A percentile compares a stretch with the other conserved stretches of the same genome.
phyloP scores from a whole-genome alignment of 2,888 invertebrate species.

The Conistra vaccinii region DNA sequence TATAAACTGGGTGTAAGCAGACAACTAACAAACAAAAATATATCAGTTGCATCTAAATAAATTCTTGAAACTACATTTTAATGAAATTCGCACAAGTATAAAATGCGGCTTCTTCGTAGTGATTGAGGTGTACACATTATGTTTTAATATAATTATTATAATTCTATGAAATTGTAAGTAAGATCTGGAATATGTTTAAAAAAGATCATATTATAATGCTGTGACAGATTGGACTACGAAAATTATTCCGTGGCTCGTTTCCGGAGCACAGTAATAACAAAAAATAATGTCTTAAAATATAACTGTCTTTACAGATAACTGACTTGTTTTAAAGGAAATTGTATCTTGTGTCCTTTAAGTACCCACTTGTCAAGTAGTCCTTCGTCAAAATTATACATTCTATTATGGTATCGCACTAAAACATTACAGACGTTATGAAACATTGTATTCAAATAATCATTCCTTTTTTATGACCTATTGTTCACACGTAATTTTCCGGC shows the following conservation, averaged over 20 bases:
- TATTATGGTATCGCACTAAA: not conserved
- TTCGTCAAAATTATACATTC: constrained; percentile 34
- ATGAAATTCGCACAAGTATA: constrained; percentile 38
- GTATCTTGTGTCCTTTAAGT: not conserved
- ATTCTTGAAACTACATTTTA: constrained; percentile 16
- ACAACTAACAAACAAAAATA: not conserved
- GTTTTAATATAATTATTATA: constrained; percentile 18
- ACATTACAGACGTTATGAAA: constrained; percentile 7
- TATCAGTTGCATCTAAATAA: constrained; percentile 7
- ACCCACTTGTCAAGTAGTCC: not conserved
- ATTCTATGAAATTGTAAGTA: constrained; percentile 21
- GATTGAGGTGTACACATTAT: constrained; percentile 46
- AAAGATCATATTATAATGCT: constrained; percentile 2
- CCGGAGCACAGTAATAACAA: no score
- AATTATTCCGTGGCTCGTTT: not conserved
- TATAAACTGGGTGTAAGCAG: not conserved
- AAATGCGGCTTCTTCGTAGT: constrained; percentile 14
- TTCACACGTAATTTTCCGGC: constrained; percentile 28
- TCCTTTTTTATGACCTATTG: constrained; percentile 47
- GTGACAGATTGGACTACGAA: not conserved
- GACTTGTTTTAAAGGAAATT: not conserved
- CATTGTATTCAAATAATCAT: constrained; percentile 49
- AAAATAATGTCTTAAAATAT: not conserved
- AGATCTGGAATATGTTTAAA: constrained; percentile 13
- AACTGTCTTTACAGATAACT: not conserved